These are phyloP conservation scores for Paralvinella palmiformis DNA, from an alignment of 1,140 invertebrate genomes.

Conservation along the genomic window DNA sequence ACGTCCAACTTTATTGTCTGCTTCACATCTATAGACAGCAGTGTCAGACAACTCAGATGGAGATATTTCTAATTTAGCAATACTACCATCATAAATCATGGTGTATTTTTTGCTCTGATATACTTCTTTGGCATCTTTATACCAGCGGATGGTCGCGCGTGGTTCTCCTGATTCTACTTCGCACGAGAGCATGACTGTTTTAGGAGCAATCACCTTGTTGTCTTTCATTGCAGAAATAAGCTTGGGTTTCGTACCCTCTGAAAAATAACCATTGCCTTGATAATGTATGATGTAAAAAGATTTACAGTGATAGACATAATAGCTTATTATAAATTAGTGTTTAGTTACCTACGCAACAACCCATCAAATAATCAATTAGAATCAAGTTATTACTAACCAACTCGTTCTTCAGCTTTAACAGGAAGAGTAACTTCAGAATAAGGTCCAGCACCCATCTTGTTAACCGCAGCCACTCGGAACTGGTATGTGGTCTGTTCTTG, in stretches of 20 bases:
- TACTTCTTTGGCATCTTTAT: slow-evolving; percentile 36
- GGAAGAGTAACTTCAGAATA: slow-evolving; percentile 82
- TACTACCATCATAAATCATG: slow-evolving; percentile 43
- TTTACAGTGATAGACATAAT: background rate
- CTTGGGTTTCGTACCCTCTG: slow-evolving; percentile 20
- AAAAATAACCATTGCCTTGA: slow-evolving; percentile 9
- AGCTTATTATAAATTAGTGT: background rate
- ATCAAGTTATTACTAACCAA: background rate
- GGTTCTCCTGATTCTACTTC: slow-evolving; percentile 17
- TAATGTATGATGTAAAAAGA: background rate
- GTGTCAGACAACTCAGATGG: slow-evolving; percentile 43
- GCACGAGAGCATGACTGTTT: slow-evolving; percentile 5
- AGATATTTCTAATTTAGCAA: slow-evolving; percentile 42
- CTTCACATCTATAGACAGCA: slow-evolving; percentile 41
- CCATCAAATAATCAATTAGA: background rate
- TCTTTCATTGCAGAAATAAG: slow-evolving; percentile 16
- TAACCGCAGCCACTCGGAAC: slow-evolving; percentile 92
- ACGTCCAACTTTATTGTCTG: slow-evolving; percentile 39
- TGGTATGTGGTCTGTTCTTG: slow-evolving; percentile 58
- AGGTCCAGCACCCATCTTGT: slow-evolving; percentile 90
- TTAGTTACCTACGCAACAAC: background rate
- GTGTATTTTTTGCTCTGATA: slow-evolving; percentile 43
- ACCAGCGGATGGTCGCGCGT: slow-evolving; percentile 13
- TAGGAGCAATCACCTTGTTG: slow-evolving; percentile 8
- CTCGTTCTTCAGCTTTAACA: slow-evolving; percentile 58